A percentile compares a stretch with the other conserved stretches of the same genome.
Conservation (phyloP, 2,797 vertebrate species). For the Rousettus madagascariensis region DNA sequence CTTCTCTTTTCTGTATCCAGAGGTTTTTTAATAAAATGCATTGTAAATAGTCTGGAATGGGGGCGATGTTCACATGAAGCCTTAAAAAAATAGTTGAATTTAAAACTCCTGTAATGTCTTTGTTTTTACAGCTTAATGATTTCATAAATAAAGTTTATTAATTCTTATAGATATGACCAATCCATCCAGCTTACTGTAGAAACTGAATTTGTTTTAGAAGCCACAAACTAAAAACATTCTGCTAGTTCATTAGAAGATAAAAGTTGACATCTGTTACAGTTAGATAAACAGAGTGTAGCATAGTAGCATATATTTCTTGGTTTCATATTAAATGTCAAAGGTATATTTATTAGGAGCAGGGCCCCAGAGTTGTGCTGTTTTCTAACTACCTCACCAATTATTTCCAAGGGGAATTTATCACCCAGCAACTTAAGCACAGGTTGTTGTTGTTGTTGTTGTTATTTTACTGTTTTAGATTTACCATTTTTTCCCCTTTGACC, state of each 20-base stretch:
- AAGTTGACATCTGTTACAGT: not conserved
- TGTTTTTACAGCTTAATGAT: slow-evolving; percentile 31
- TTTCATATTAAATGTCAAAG: not conserved
- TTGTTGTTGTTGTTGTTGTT: not conserved
- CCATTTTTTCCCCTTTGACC: not conserved
- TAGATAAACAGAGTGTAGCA: not conserved
- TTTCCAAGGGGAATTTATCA: slow-evolving; percentile 67
- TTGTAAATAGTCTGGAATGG: slow-evolving; percentile 53
- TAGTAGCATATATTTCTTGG: not conserved
- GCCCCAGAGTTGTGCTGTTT: slow-evolving; percentile 36
- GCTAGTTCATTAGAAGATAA: slow-evolving; percentile 9
- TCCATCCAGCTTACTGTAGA: not conserved
- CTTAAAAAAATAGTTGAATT: slow-evolving; percentile 54
- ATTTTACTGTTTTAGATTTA: slow-evolving; percentile 18
- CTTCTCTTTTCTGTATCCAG: slow-evolving; percentile 19
- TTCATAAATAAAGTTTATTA: slow-evolving; percentile 26
- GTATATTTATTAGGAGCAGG: not conserved
- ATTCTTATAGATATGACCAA: not conserved
- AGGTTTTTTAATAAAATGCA: slow-evolving; percentile 47
- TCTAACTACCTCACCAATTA: slow-evolving; percentile 9
- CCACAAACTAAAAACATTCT: not conserved
- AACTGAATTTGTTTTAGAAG: slow-evolving; percentile 43
- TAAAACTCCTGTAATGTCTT: slow-evolving; percentile 44
- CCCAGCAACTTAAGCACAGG: slow-evolving; percentile 47
- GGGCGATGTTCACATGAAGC: not conserved